Conservation (phyloP, 2,888 invertebrate species). For the Polyommatus icarus region DNA sequence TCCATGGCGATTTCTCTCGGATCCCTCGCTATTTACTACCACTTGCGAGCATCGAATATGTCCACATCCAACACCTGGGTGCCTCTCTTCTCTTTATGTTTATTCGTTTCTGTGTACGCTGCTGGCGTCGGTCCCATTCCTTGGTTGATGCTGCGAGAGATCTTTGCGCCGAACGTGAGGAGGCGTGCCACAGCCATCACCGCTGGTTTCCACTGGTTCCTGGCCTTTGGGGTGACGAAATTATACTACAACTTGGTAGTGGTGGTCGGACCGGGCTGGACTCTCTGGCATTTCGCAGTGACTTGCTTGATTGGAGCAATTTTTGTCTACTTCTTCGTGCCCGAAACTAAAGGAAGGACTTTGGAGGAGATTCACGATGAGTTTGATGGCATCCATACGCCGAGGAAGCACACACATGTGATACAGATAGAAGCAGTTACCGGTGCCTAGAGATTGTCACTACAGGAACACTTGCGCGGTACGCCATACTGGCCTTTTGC, state of each 20-base stretch:
- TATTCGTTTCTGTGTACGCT: constrained; percentile 82
- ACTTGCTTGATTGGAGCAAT: constrained; percentile 80
- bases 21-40: constrained; percentile 72
- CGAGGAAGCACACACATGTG: constrained; percentile 67
- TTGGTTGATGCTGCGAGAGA: constrained; percentile 85
- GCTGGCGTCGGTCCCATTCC: constrained; percentile 86
- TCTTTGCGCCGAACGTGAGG: constrained; percentile 83
- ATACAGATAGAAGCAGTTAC: constrained; percentile 69
- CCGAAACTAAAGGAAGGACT: constrained; percentile 84
- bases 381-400: constrained; percentile 70
- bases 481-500: too few relatives aligned
- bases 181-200: constrained; percentile 84
- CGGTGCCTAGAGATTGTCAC: constrained; percentile 40
- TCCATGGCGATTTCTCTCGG: constrained; percentile 79
- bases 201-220: constrained; percentile 84
- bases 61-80: constrained; percentile 66
- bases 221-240: constrained; percentile 83
- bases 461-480: background rate
- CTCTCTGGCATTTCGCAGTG: constrained; percentile 84
- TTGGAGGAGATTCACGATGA: constrained; percentile 79
- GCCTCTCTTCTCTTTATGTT: constrained; percentile 78
- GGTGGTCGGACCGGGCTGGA: constrained; percentile 79
- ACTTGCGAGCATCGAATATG: constrained; percentile 55
- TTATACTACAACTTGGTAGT: constrained; percentile 81
- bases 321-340: constrained; percentile 84